Evolutionary conservation across 2,797 vertebrate genomes (phyloP), one percentile per base, ranked within the genome.

Genomic region (Poecilia wingei): DNA sequence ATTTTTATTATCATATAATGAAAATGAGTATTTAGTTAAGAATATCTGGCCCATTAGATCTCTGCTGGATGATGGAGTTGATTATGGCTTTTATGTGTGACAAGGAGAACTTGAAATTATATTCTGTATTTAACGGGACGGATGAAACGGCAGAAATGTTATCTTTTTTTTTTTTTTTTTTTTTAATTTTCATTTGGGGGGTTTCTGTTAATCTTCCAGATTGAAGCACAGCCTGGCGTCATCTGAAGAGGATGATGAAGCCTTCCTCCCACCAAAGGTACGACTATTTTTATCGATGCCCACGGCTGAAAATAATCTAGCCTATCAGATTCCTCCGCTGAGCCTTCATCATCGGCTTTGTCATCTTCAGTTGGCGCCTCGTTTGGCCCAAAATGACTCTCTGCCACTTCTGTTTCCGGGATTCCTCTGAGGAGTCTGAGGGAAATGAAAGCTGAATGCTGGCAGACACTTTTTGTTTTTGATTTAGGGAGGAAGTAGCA

Each of bases 261-360:
- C 94, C 64, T 95, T 95, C 80, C 92, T 96, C 71, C 96, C 96
- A 84, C 93, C 95, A 61, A 96, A 96, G 96, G 96, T 96, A 94
- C 18, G 31, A n/a, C 78, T 89, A 82, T 88, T 89, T 89, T 86
- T 88, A 79, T 86, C 78, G 3, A n/a, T 36, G 74, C 80, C 74
- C 80, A 55, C 75, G 72, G 2, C 20, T 81, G 77, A 82, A 72
- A 68, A 55, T 33, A 82, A 61, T 77, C 68, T 86, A 83, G 81
- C 85, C 82, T 59, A 73, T 85, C 82, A 28, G 82, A 85, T 84
- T 36, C 75, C 13, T 79, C 59, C 74, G 85, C 81, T 82, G 71
- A 1, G 66, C 82, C 86, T 86, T 87, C 78, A 72, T 91, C 84
- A 86, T 73, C 77, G 74, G 79, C 87, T 91, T 87, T 87, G 91